Evolutionary conservation across 2,113 vertebrate species (phyloP), one percentile per base, ranked within the genome.

Genomic region (Cariama cristata): DNA sequence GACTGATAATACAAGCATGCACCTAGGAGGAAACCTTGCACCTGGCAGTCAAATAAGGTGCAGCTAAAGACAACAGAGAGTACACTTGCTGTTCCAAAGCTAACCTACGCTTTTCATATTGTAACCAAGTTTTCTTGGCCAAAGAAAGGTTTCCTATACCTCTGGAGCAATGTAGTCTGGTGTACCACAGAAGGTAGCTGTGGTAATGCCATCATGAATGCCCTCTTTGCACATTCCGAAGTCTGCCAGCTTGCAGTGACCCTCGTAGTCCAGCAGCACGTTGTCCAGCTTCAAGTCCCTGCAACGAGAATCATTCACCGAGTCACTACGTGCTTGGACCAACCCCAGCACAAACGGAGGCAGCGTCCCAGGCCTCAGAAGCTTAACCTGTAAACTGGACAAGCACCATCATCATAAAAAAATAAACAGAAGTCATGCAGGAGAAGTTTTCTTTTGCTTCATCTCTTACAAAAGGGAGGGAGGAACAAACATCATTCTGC

Each of bases 151-250:
- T 97, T 93, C n/a, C n/a, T 50, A 2, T 97, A 99, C 99, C 99
- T 99, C 99, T 2, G 99, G 99, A 84, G 99, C 99, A 1, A 99
- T 99, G 90, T 99, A 99, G 96, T 99, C 99, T 1, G 99, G 99
- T 0, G 99, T 99, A 88, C 99, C 99, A 49, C 99, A 99, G 98
- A 99, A 99, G 2, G 99, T 99, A 35, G 98, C 99, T 0, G 99
- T 99, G 85, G 99, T 98, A 50, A 97, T 96, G 11, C 99, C 99
- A 11, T 99, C 98, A 4, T 98, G 98, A 85, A 99, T 99, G 40
- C 99, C 99, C 95, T 99, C 99, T 93, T 99, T 99, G 98, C 99
- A 99, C 99, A 99, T 99, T 40, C 99, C 99, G 14, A 99, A 99
- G 97, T 99, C 99, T 9, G 99, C 99, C 97, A 99, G 98, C 88